Base-by-base conservation (phyloP, 2,113 vertebrate genomes). In the Microtus oregoni region DNA sequence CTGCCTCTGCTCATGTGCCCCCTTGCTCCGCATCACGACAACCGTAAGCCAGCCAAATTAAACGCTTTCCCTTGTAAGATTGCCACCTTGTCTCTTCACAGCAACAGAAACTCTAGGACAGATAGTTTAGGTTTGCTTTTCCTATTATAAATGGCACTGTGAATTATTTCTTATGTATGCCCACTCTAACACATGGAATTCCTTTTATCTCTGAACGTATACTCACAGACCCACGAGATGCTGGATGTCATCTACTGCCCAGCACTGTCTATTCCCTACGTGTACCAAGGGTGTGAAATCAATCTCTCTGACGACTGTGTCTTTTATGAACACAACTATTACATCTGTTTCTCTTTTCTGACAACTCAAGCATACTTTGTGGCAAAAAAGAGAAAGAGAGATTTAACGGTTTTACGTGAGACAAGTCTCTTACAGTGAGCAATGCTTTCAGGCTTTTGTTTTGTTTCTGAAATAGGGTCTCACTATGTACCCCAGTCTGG, bases 141-240 rank as follows among this genome's bases (percentile, higher is more conserved):
- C 26, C 50, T 72, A 55, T 28, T 55, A 26, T 35, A 72, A 90
- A 63, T 24, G 7, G 58, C 35, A 26, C n/a, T 30, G 4, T 47
- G 30, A 28, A 32, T 14, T 3, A 35, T 0, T n/a, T 17, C 50
- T 47, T 17, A 63, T 2, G 1, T 4, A 11, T 3, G 13, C 26
- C 63, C 26, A 77, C 26, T 41, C 13, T 50, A 44, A 50, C 14
- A 50, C 28, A 32, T 32, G 4, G 50, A 78, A 41, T 58, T 38
- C 44, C 41, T 15, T 65, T 32, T 52, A 72, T 41, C 22, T 78
- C 28, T 50, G 13, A n/a, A 24, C 50, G 44, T 9, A 26, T 5
- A 28, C 26, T 20, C 13, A 22, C 5, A 55, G 65, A 47, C 52
- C 30, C 32, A 55, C 55, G 55, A 17, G 55, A 55, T 4, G 41